A percentile compares a stretch with the other conserved stretches of the same genome.
These are phyloP conservation scores for Nothura maculosa DNA, from an alignment of 2,797 vertebrate genomes.

Conservation along the genomic window DNA sequence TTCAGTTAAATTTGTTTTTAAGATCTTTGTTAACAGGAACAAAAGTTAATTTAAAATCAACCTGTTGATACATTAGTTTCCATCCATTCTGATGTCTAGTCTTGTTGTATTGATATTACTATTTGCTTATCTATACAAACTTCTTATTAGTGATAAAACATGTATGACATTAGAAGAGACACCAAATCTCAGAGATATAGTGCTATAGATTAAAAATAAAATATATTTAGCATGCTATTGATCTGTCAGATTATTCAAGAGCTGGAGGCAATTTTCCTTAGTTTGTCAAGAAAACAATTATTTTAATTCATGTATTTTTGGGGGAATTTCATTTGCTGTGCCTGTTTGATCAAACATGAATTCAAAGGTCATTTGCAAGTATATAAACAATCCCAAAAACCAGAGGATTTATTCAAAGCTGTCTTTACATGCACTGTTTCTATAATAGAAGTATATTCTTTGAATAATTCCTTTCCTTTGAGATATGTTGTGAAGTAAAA, in stretches of 20 bases:
- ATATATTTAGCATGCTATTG: neutral
- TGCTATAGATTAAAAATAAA: neutral
- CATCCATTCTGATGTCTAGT: neutral
- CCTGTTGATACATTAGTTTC: neutral
- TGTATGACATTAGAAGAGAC: neutral
- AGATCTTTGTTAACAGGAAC: neutral
- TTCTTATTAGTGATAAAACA: neutral
- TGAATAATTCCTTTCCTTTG: neutral
- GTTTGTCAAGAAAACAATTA: neutral
- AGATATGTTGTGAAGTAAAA: neutral
- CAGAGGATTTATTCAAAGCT: neutral
- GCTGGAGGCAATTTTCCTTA: neutral
- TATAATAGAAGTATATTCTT: neutral
- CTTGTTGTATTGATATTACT: neutral
- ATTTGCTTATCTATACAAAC: accelerated
- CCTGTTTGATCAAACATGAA: neutral
- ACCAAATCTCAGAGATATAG: neutral
- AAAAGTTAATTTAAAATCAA: neutral
- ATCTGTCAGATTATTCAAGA: neutral
- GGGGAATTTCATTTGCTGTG: neutral
- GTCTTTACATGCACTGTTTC: no score
- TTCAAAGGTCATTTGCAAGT: neutral
- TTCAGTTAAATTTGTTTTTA: neutral
- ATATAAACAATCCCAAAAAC: neutral
- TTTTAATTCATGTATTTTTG: neutral